Evolutionary conservation across 64 coral and sea anemone genomes (phyloP), one percentile per base, ranked within the genome.

Genomic region (Actinia equina): DNA sequence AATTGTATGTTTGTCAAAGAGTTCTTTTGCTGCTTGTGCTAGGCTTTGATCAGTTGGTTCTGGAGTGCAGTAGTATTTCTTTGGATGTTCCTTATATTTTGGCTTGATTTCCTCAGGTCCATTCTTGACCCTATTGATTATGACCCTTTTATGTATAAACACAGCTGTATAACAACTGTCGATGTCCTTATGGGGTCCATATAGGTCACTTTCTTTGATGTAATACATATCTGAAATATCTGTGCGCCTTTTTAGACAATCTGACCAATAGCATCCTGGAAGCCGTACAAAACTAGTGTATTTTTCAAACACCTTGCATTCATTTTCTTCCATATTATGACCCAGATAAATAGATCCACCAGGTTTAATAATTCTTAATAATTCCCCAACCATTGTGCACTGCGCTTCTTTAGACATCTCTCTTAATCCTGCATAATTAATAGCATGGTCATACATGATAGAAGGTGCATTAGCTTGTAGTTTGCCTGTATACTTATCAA

Each of bases 61-160:
- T 8, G 83, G 83, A 5, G 30, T 85, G 55, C 91, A 96, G 2
- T 83, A 83, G 44, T 86, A 93, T 88, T 92, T 96, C 11, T 84
- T 93, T 4, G 79, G 41, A 19, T 96, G 88, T 43, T 84, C 87
- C 42, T 85, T 60, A 54, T 89, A 93, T 49, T 83, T 93, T 0
- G 86, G 49, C 56, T 79, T 37, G 56, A 59, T 30, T 6, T 93
- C 85, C 41, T 22, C 49, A 7, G 23, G 58, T 0, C 91, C 88
- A 54, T 84, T 91, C 26, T 77, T 87, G 15, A n/a, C 69, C 64
- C 61, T 16, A 15, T 88, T 86, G 64, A 96, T 52, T 6, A 93
- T 87, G 15, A 96, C 80, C 61, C 88, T 96, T 84, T 93, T 96
- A 55, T 96, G 94, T 84, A 96, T 90, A 63, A 96, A 96, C 51